phyloP scores from a whole-genome alignment of 2,113 vertebrate genomes.

The Probosciger aterrimus region DNA sequence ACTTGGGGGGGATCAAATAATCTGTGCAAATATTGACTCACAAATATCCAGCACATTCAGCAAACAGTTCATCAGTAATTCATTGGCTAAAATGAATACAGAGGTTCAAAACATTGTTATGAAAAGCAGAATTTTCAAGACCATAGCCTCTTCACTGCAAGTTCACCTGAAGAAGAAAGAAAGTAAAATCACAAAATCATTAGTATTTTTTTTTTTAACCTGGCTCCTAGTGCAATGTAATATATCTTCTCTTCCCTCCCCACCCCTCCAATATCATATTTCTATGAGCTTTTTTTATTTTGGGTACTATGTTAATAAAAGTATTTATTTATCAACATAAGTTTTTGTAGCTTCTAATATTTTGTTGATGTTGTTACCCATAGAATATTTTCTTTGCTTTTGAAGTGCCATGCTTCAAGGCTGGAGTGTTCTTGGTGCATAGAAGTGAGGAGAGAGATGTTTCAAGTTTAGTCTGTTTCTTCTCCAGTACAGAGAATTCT shows the following conservation, averaged over 20 bases:
- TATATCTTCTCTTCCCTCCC: background rate
- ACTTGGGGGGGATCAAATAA: background rate
- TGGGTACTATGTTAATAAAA: background rate
- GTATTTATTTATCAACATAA: background rate
- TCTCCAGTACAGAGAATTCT: constrained; percentile 35
- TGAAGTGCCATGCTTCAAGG: background rate
- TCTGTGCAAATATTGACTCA: constrained; percentile 32
- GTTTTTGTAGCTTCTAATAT: background rate
- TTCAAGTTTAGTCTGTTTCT: constrained; percentile 27
- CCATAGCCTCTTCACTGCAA: background rate
- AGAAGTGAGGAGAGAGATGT: background rate
- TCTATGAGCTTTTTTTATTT: background rate
- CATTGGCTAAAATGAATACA: background rate
- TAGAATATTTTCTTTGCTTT: background rate
- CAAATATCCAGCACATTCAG: background rate
- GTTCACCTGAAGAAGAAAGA: background rate
- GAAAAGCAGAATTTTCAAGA: background rate
- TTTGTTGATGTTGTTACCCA: background rate
- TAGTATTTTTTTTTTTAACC: background rate
- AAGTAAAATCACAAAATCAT: background rate
- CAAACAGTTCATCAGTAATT: constrained; percentile 15
- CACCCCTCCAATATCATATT: background rate
- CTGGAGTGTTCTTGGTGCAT: background rate
- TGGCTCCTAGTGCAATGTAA: background rate
- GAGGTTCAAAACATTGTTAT: background rate